Evolutionary conservation across 2,113 vertebrate genomes (phyloP).

Genomic region (Emydura subglobosa): DNA sequence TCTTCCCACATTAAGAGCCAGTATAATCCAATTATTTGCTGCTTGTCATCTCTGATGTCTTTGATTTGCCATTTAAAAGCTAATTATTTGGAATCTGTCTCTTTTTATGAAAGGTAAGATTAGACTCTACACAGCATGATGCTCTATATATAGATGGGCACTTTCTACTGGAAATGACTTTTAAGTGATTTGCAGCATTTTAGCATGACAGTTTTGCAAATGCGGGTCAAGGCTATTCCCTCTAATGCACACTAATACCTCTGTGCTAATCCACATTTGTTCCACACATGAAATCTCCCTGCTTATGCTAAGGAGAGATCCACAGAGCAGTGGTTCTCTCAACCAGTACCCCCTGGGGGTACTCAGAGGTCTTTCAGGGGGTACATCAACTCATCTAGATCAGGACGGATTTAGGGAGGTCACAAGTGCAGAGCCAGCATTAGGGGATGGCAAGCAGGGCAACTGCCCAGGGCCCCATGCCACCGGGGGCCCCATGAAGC

Average conservation of each 20-base stretch:
- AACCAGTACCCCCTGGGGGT: too few species aligned
- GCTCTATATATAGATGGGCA: background rate
- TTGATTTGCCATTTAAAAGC: background rate
- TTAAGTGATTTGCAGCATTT: background rate
- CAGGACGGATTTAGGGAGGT: too few species aligned
- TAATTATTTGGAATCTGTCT: background rate
- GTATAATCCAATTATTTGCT: background rate
- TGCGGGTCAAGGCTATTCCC: background rate
- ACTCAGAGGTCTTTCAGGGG: too few species aligned
- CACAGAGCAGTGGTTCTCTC: too few species aligned
- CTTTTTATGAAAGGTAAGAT: background rate
- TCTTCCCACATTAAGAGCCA: background rate
- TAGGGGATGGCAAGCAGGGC: too few species aligned
- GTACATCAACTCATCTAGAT: too few species aligned
- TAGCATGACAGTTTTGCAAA: background rate
- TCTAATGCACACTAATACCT: background rate
- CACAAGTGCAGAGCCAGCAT: too few species aligned
- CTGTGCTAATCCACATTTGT: background rate
- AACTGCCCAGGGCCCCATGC: too few species aligned
- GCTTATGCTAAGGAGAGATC: fast-evolving
- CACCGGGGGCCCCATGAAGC: too few species aligned
- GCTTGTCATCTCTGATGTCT: background rate
- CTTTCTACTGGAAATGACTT: background rate
- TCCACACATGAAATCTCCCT: fast-evolving
- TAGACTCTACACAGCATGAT: background rate